A percentile compares a stretch with the other conserved stretches of the same genome.
Conservation (phyloP, 2,797 vertebrate species). For the Sorex maritimensis region DNA sequence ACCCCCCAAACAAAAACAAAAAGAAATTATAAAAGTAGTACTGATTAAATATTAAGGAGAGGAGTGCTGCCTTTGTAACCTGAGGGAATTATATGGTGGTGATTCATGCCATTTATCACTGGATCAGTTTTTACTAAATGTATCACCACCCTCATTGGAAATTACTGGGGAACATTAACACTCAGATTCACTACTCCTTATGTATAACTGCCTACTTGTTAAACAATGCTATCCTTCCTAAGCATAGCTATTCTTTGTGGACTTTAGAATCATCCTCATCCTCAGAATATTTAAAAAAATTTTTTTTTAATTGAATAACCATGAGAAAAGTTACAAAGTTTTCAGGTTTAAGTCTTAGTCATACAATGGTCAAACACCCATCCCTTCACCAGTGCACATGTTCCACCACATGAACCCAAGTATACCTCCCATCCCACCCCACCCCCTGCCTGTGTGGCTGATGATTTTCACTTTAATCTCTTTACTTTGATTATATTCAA, state of each 20-base stretch:
- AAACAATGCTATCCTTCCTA: not conserved
- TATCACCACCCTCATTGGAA: not conserved
- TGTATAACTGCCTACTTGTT: not conserved
- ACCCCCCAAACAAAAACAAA: no score
- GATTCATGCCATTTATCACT: not conserved
- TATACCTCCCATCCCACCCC: no score
- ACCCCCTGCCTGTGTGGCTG: no score
- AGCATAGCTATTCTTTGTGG: not conserved
- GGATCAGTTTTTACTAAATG: not conserved
- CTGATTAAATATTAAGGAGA: conserved; percentile 26
- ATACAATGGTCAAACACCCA: no score
- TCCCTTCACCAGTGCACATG: no score
- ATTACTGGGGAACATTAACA: not conserved
- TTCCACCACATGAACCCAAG: no score
- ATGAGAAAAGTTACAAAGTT: no score
- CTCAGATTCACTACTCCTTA: not conserved
- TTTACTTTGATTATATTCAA: no score
- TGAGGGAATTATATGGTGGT: not conserved
- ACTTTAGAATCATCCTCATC: conserved; percentile 41
- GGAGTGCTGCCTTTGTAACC: not conserved
- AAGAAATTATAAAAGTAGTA: not conserved
- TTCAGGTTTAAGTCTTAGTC: no score
- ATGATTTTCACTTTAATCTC: no score
- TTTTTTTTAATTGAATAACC: no score
- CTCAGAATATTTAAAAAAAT: not conserved